Evolutionary conservation across 2,888 invertebrate species (phyloP), one percentile per base, ranked within the genome.

Genomic region (Tachina fera): DNA sequence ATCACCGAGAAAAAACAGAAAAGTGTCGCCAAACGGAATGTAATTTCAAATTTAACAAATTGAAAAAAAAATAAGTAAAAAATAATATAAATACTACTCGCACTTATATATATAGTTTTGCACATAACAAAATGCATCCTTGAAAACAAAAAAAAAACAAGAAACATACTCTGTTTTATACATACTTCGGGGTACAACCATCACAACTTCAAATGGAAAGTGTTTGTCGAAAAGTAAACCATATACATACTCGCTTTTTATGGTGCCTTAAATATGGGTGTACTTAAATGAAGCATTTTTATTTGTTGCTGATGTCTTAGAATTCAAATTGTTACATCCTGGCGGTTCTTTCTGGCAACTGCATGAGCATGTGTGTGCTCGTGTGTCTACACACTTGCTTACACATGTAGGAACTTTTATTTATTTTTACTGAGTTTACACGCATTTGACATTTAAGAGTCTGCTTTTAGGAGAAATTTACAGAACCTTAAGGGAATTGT

Each of bases 11-110:
- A 71, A 78, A 67, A 84, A 74, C 72, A 78, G 82, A 86, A 88
- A 87, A 88, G 53, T 88, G 87, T 88, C 87, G 83, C 87, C 87
- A 79, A 80, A 85, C 74, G 70, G 83, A 81, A 81, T 90, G 89
- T 90, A 90, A 91, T 91, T 91, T 91, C 90, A 56, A 80, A 91
- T 90, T 91, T 91, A 90, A 91, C 91, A 91, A 91, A 91, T 91
- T 91, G 91, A 89, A 90, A 90, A 88, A 87, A n/a, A 88, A 90
- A 68, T 58, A 39, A 65, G 65, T 77, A 41, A 56, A 13, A 13
- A 22, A 58, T 22, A 9, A 43, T 5, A 45, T 19, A 65, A 31
- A 78, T 13, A 65, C 61, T 19, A 31, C 31, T 31, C 39, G 43
- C 11, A 56, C 8, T 9, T 63, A 63, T 45, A n/a, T 14, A 45